A percentile compares a stretch with the other conserved stretches of the same genome.
Evolutionary conservation across 1,140 invertebrate species (phyloP).

Genomic region (Calliopsis andreniformis): DNA sequence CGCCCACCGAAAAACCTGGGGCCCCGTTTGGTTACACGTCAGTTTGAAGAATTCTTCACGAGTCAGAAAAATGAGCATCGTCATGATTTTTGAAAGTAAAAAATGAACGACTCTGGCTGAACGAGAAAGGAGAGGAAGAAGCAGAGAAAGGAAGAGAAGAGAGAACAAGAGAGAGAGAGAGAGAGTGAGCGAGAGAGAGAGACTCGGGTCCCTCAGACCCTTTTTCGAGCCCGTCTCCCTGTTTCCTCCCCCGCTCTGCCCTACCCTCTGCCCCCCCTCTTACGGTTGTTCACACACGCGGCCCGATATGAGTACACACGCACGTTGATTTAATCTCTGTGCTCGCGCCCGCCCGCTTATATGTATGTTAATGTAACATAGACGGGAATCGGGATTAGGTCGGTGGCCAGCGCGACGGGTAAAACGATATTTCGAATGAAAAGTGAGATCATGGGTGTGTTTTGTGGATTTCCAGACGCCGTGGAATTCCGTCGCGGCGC

Average conservation of each 20-base stretch:
- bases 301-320: conserved; percentile 34
- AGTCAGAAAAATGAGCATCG: conserved; percentile 82
- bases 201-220: conserved; percentile 56
- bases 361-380: conserved; percentile 48
- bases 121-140: conserved; percentile 6
- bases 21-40: conserved; percentile 79
- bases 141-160: conserved; percentile 20
- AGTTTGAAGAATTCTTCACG: conserved; percentile 81
- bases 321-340: conserved; percentile 45
- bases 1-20: conserved; percentile 63
- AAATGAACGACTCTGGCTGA: conserved; percentile 75
- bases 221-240: conserved; percentile 56
- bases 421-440: conserved; percentile 35
- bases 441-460: conserved; percentile 7
- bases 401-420: background rate
- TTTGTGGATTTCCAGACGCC: conserved; percentile 24
- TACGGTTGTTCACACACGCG: conserved; percentile 53
- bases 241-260: conserved; percentile 36
- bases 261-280: conserved; percentile 52
- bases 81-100: conserved; percentile 83
- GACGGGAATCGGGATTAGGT: conserved; percentile 39
- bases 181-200: conserved; percentile 1
- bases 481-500: background rate
- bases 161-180: conserved; percentile 25
- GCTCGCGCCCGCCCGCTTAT: conserved; percentile 4